Conservation (phyloP, 2,113 vertebrate genomes). For the Chroicocephalus ridibundus region DNA sequence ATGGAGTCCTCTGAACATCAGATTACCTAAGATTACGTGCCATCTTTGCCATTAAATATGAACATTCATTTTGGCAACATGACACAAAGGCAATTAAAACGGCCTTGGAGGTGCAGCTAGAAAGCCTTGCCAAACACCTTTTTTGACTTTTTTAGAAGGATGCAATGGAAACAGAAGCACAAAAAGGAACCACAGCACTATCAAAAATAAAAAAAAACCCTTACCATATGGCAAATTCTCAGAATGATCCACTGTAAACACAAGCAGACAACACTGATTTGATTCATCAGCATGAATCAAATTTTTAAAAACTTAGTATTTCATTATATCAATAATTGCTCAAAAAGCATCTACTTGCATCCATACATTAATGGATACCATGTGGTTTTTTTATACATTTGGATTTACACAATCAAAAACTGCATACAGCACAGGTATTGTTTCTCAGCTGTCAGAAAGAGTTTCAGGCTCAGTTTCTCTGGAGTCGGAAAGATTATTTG, state of each 20-base stretch:
- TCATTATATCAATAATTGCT: background rate
- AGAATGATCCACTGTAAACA: background rate
- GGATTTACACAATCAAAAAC: background rate
- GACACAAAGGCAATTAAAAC: background rate
- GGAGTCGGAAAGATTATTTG: background rate
- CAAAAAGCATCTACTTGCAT: background rate
- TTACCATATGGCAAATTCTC: background rate
- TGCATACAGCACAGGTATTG: background rate
- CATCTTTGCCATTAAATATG: background rate
- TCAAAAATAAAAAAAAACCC: background rate
- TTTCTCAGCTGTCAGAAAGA: background rate
- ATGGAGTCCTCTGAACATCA: background rate
- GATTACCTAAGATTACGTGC: background rate
- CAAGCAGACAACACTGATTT: background rate
- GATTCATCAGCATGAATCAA: background rate
- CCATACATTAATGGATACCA: background rate
- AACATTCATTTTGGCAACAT: background rate
- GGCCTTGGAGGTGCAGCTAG: background rate
- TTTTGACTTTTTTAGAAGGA: background rate
- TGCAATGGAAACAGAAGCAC: background rate
- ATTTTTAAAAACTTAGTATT: background rate
- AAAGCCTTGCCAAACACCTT: background rate
- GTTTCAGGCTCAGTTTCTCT: background rate
- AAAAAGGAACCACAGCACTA: background rate
- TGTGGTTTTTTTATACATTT: background rate